Percentiles rank a stretch among this genome's conserved stretches.
Evolutionary conservation across 2,888 invertebrate species (phyloP).

Genomic region (Panzeria rudis): DNA sequence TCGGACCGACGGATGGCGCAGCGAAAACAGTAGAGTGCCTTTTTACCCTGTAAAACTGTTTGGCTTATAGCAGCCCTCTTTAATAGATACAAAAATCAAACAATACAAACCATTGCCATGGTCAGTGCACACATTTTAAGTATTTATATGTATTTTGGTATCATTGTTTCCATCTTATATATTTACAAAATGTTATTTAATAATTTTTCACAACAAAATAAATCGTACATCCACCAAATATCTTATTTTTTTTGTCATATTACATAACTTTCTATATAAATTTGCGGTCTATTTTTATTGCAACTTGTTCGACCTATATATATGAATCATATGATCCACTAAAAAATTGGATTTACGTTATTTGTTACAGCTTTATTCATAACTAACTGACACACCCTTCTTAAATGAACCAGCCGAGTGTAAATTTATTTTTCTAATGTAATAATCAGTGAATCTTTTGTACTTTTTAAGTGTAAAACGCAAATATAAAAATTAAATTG

Average conservation of each 20-base stretch:
- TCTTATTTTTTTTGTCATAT: slow-evolving; percentile 52
- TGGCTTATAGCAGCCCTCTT: not conserved
- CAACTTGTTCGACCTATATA: not conserved
- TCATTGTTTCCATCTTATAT: slow-evolving; percentile 24
- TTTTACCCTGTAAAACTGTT: not conserved
- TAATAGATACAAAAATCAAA: not conserved
- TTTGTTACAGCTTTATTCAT: not conserved
- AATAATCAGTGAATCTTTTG: slow-evolving; percentile 20
- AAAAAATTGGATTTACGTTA: not conserved
- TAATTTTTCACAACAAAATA: slow-evolving; percentile 24
- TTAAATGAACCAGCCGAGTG: slow-evolving; percentile 17
- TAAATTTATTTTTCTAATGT: slow-evolving; percentile 14
- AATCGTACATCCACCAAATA: not conserved
- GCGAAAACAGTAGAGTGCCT: too few relatives aligned
- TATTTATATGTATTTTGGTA: not conserved
- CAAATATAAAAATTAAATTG: slow-evolving; percentile 29
- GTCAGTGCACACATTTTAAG: slow-evolving; percentile 77
- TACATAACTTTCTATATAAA: slow-evolving; percentile 48
- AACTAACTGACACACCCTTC: not conserved
- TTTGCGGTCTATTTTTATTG: too few relatives aligned
- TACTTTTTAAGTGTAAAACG: slow-evolving; percentile 3
- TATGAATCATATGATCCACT: slow-evolving; percentile 23
- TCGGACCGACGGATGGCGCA: too few relatives aligned
- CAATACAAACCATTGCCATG: slow-evolving; percentile 77
- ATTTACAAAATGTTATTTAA: slow-evolving; percentile 49